Evolutionary conservation across 2,888 invertebrate genomes (phyloP).

Genomic region (Tricholauxania praeusta): DNA sequence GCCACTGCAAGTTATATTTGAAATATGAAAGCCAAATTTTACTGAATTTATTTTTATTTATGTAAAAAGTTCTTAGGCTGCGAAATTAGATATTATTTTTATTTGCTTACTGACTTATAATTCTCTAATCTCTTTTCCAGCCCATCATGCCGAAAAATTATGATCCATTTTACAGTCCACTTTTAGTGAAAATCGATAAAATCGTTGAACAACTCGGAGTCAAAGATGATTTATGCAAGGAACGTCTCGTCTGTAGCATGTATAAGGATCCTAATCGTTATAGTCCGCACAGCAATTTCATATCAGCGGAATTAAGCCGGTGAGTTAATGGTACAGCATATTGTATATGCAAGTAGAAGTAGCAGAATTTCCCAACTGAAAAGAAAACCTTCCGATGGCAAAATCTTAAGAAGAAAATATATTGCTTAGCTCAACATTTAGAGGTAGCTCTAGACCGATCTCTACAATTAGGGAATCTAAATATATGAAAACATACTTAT

Average conservation of each 20-base stretch:
- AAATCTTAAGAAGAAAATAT: too few species aligned
- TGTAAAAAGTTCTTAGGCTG: too few species aligned
- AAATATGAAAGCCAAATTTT: too few species aligned
- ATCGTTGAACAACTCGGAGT: slow-evolving; percentile 80
- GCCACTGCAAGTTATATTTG: too few species aligned
- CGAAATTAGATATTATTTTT: too few species aligned
- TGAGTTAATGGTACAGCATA: slow-evolving; percentile 68
- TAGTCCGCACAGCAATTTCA: slow-evolving; percentile 87
- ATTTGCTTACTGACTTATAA: too few species aligned
- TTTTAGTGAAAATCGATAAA: slow-evolving; percentile 82
- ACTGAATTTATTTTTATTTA: too few species aligned
- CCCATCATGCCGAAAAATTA: slow-evolving; percentile 66
- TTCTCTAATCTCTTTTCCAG: slow-evolving; percentile 46
- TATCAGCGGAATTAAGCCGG: slow-evolving; percentile 91
- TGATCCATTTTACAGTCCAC: slow-evolving; percentile 81
- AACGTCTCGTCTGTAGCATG: slow-evolving; percentile 85
- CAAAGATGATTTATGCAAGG: slow-evolving; percentile 78
- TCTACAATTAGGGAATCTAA: background rate
- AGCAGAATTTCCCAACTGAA: background rate
- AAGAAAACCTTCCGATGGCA: too few species aligned
- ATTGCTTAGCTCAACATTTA: too few species aligned
- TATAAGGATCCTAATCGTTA: slow-evolving; percentile 86
- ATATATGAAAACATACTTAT: background rate
- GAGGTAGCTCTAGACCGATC: too few species aligned
- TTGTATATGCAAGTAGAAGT: background rate